Evolutionary conservation across 2,888 invertebrate species (phyloP), one percentile per base, ranked within the genome.

Genomic region (Acrocyrtus sp.): DNA sequence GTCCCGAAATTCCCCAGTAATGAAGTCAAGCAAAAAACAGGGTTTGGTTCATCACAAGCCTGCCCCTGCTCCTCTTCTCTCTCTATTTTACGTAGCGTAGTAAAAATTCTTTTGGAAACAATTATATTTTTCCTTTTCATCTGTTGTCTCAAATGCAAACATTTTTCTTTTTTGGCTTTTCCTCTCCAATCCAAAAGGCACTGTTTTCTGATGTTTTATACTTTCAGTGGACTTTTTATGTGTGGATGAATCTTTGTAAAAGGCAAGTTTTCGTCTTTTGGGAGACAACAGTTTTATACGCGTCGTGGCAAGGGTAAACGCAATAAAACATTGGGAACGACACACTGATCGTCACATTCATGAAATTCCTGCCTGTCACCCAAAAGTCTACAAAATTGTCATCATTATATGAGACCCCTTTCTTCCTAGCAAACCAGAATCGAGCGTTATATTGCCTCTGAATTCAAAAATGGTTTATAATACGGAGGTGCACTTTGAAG

Each of bases 1-100:
- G 70, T 70, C 70, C 70, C 58, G n/a, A 70, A 70, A 70, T 70
- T 70, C 70, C 70, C 70, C 57, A 63, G 57, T 70, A 70, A 70
- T 70, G 70, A 70, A 70, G 70, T 63, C 70, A 58, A 70, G 58
- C 51, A 70, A 39, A 57, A 43, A 50, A 70, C 47, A 51, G 50
- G 62, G n/a, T 41, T 62, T n/a, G n/a, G n/a, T n/a, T n/a, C n/a
- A n/a, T n/a, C n/a, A n/a, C n/a, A 50, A 34, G 17, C 26, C 17
- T 39, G 34, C 26, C 8, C 1, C 43, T 62, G 39, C 41, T n/a
- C n/a, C n/a, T n/a, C n/a, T n/a, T n/a, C n/a, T n/a, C n/a, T n/a
- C n/a, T n/a, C n/a, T n/a, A n/a, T n/a, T n/a, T n/a, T n/a, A n/a
- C n/a, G n/a, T n/a, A n/a, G 34, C 34, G 34, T 8, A 34, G 34